Conservation (phyloP, 2,113 vertebrate species). For the Stegastes partitus region DNA sequence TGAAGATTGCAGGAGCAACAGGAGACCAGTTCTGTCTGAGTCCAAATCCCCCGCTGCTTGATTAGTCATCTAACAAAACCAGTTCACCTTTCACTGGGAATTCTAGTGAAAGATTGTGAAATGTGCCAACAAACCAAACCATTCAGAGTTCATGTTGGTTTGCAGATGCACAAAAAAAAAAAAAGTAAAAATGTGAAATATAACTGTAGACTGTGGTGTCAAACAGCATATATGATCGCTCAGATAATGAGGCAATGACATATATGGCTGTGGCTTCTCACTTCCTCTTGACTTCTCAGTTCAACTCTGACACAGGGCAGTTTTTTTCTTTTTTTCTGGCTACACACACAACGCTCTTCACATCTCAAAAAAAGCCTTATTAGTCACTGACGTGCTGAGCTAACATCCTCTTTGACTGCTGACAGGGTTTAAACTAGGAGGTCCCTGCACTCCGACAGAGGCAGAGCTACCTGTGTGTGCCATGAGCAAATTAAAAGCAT, state of each 20-base stretch:
- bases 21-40: too few relatives aligned
- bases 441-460: not conserved
- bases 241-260: constrained; percentile 1
- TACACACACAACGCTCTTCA: constrained; percentile 6
- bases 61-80: too few relatives aligned
- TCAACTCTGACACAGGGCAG: constrained; percentile 35
- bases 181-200: not conserved
- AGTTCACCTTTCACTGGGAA: too few relatives aligned
- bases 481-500: not conserved
- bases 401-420: constrained; percentile 69
- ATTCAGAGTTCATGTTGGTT: not conserved
- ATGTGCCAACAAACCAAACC: too few relatives aligned
- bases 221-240: not conserved
- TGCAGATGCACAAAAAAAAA: not conserved
- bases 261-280: constrained; percentile 83
- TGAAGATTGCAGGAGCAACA: too few relatives aligned
- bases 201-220: not conserved
- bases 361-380: constrained; percentile 52
- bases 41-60: too few relatives aligned
- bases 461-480: constrained; percentile 8
- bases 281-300: constrained; percentile 87
- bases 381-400: constrained; percentile 59
- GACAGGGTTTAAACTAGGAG: constrained; percentile 49
- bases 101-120: too few relatives aligned
- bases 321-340: constrained; percentile 19